Evolutionary conservation across 2,888 invertebrate genomes (phyloP).

Genomic region (Sesia apiformis): DNA sequence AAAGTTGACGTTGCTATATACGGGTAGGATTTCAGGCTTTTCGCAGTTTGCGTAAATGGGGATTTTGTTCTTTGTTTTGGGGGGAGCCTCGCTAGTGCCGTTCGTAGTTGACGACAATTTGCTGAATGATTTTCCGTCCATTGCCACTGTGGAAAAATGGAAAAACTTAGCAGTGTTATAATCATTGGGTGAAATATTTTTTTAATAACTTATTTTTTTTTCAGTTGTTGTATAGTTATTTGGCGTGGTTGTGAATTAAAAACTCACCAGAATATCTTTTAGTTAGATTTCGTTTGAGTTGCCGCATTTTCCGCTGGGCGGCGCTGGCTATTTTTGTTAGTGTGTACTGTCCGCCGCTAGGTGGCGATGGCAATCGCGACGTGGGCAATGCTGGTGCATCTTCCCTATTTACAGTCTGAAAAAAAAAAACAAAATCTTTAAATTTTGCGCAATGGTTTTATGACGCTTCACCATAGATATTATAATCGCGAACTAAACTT

Average conservation of each 20-base stretch:
- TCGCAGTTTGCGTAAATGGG: slow-evolving; percentile 59
- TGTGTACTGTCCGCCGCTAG: slow-evolving; percentile 77
- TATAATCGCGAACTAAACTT: too few relatives aligned
- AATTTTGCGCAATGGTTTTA: too few relatives aligned
- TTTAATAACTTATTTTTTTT: slow-evolving; percentile 3
- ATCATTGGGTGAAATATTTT: slow-evolving; percentile 12
- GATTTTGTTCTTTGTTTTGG: slow-evolving; percentile 24
- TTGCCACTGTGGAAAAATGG: slow-evolving; percentile 36
- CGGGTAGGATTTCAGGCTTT: slow-evolving; percentile 31
- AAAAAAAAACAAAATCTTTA: not conserved
- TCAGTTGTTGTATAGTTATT: not conserved
- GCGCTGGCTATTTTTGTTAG: slow-evolving; percentile 78
- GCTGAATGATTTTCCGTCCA: slow-evolving; percentile 56
- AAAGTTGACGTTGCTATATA: slow-evolving; percentile 52
- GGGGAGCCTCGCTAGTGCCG: slow-evolving; percentile 41
- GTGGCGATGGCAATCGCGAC: slow-evolving; percentile 74
- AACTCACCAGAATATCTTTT: slow-evolving; percentile 64
- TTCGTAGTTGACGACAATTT: slow-evolving; percentile 35
- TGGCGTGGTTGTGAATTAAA: not conserved
- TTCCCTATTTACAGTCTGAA: slow-evolving; percentile 22
- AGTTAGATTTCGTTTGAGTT: slow-evolving; percentile 79
- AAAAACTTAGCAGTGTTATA: too few relatives aligned
- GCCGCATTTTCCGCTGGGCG: slow-evolving; percentile 76
- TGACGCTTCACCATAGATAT: too few relatives aligned
- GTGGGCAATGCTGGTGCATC: slow-evolving; percentile 46